Conservation (phyloP, 1,140 invertebrate species). For the Xylocopa sonorina region DNA sequence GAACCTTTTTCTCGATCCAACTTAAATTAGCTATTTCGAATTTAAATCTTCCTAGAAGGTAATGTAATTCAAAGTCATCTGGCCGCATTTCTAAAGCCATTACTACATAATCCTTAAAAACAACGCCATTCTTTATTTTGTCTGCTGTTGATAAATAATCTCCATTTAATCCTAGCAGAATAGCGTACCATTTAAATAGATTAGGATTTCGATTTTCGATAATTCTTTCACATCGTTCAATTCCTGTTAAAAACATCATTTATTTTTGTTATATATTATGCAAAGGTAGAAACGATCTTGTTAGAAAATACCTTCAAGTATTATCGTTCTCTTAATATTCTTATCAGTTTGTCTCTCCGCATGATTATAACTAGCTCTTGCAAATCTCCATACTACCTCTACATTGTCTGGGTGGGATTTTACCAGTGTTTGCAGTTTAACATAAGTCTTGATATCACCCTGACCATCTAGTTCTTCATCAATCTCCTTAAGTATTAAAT, state of each 20-base stretch:
- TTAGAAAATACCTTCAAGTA: conserved; percentile 83
- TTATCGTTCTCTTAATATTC: conserved; percentile 82
- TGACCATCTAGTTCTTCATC: conserved; percentile 58
- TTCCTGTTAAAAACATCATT: conserved; percentile 78
- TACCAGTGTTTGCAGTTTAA: conserved; percentile 74
- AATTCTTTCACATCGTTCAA: conserved; percentile 84
- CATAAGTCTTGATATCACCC: conserved; percentile 68
- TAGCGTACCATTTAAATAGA: conserved; percentile 91
- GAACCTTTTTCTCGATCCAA: conserved; percentile 88
- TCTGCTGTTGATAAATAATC: conserved; percentile 85
- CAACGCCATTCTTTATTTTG: conserved; percentile 86
- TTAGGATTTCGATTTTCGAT: conserved; percentile 83
- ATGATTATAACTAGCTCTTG: conserved; percentile 85
- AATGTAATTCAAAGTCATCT: conserved; percentile 85
- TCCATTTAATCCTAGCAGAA: conserved; percentile 86
- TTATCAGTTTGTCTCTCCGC: conserved; percentile 79
- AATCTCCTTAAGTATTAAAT: conserved; percentile 65
- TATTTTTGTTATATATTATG: not conserved
- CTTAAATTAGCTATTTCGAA: conserved; percentile 86
- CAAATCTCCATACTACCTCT: conserved; percentile 87
- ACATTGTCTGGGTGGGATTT: conserved; percentile 78
- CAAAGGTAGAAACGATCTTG: not conserved
- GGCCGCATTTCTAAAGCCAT: conserved; percentile 86
- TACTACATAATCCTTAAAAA: conserved; percentile 89
- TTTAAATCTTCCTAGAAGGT: conserved; percentile 87